Percentiles rank a stretch among this genome's conserved stretches.
Conservation (phyloP, 2,888 invertebrate genomes). For the Lysandra bellargus region DNA sequence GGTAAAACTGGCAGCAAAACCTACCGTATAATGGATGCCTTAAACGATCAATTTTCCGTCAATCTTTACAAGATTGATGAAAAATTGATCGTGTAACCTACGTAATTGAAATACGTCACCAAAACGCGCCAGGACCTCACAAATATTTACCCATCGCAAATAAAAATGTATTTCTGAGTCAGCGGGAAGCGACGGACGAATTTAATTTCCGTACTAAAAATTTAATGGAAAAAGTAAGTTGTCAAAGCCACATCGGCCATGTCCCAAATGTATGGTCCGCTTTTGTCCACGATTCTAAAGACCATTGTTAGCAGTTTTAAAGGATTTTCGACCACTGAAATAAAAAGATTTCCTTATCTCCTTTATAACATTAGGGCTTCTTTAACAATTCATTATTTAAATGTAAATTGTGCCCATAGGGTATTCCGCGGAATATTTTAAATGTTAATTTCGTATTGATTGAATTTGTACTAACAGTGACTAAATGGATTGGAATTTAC, state of each 20-base stretch:
- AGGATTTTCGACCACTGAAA: constrained; percentile 16
- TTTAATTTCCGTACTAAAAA: constrained; percentile 27
- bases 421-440: neutral
- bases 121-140: neutral
- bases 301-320: constrained; percentile 14
- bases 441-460: constrained; percentile 1
- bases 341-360: neutral
- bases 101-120: neutral
- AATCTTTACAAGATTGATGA: too few species aligned
- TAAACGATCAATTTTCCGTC: too few species aligned
- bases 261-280: constrained; percentile 15
- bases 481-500: neutral
- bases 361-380: neutral
- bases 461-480: neutral
- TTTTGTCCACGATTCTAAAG: constrained; percentile 18
- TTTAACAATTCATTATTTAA: neutral
- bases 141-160: constrained; percentile 4
- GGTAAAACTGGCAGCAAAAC: too few species aligned
- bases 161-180: constrained; percentile 16
- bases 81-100: too few species aligned
- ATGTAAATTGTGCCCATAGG: constrained; percentile 14
- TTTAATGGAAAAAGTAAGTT: constrained; percentile 28
- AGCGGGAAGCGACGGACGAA: constrained; percentile 20
- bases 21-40: too few species aligned
- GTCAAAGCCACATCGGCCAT: constrained; percentile 15